Evolutionary conservation across 1,140 invertebrate genomes (phyloP).

Genomic region (Tenebrio molitor): DNA sequence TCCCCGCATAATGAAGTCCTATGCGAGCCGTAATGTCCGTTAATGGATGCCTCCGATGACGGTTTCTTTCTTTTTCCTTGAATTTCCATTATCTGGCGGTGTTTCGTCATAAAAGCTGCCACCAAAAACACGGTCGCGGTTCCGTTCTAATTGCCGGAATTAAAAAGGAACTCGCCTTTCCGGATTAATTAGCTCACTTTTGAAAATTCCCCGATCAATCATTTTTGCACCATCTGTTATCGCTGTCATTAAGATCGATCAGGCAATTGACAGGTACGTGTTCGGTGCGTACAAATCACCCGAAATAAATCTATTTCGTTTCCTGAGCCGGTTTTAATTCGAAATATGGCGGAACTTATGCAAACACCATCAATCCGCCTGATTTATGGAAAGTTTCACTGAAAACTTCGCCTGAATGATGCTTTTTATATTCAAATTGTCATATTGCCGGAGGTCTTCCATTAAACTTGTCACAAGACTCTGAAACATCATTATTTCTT

Average conservation of each 20-base stretch:
- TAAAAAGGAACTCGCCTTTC: slow-evolving; percentile 12
- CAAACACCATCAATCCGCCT: slow-evolving; percentile 1
- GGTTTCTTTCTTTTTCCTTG: slow-evolving; percentile 4
- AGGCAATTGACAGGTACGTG: no score
- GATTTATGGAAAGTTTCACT: neutral
- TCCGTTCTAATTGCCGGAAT: slow-evolving; percentile 20
- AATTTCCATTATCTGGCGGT: slow-evolving; percentile 23
- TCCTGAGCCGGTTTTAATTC: no score
- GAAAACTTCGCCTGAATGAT: slow-evolving; percentile 7
- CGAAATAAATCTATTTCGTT: no score
- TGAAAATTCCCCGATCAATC: no score
- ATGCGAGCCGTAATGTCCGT: slow-evolving; percentile 9
- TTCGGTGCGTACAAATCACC: no score
- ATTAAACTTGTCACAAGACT: slow-evolving; percentile 21
- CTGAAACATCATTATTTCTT: slow-evolving; percentile 23
- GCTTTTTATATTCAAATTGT: slow-evolving; percentile 36
- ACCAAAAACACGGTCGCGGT: slow-evolving; percentile 15
- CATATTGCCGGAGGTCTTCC: slow-evolving; percentile 10
- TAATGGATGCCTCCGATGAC: slow-evolving; percentile 9
- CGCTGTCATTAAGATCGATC: no score
- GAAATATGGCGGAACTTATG: no score
- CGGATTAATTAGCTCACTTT: neutral
- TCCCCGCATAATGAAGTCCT: slow-evolving; percentile 14
- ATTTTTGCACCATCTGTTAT: no score
- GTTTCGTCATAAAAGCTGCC: slow-evolving; percentile 15